Conservation (phyloP, 2,888 invertebrate genomes). For the Venustoraphidia nigricollis region DNA sequence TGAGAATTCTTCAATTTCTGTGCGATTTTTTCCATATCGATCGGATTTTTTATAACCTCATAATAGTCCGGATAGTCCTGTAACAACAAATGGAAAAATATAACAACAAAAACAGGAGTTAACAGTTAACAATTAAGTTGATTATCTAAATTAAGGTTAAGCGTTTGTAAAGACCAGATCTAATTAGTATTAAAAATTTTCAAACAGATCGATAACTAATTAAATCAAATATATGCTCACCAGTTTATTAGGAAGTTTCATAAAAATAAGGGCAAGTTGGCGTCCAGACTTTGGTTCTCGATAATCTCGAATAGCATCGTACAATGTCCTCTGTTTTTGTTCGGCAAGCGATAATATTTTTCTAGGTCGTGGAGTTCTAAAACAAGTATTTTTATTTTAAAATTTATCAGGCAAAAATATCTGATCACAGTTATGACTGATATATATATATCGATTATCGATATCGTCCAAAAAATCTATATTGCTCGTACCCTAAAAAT, state of each 20-base stretch:
- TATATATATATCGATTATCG: no score
- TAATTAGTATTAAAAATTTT: background rate
- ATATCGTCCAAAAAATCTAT: no score
- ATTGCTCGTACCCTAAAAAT: background rate
- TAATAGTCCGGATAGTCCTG: conserved; percentile 94
- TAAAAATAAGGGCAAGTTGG: conserved; percentile 87
- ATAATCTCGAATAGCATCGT: conserved; percentile 79
- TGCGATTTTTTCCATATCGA: conserved; percentile 90
- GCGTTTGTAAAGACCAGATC: no score
- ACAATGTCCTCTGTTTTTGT: conserved; percentile 70
- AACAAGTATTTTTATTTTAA: conserved; percentile 4
- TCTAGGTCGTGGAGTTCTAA: conserved; percentile 16
- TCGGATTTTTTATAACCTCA: conserved; percentile 89
- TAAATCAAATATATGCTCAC: conserved; percentile 26
- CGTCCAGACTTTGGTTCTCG: conserved; percentile 69
- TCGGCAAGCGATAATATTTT: conserved; percentile 43
- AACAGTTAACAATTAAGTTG: no score
- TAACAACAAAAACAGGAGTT: no score
- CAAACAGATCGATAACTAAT: background rate
- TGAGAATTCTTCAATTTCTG: conserved; percentile 61
- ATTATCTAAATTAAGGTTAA: no score
- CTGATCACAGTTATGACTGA: no score
- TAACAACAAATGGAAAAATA: conserved; percentile 8
- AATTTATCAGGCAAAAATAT: background rate
- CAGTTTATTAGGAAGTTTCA: conserved; percentile 82